Evolutionary conservation across 2,888 invertebrate species (phyloP).

Genomic region (Lordiphosa fenestrarum): DNA sequence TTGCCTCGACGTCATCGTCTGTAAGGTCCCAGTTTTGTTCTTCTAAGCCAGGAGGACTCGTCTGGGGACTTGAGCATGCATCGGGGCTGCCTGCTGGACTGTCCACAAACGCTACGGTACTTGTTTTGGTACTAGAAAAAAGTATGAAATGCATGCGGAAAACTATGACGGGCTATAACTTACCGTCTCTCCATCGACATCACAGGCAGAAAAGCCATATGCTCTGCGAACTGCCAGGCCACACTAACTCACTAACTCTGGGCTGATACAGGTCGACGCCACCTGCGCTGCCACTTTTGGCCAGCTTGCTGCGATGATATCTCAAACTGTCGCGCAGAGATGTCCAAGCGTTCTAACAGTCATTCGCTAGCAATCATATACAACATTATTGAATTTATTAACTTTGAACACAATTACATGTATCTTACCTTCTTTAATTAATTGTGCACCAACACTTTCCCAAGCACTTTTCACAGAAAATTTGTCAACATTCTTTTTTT

Average conservation of each 20-base stretch:
- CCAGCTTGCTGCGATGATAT: slow-evolving; percentile 2
- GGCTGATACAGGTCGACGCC: no score
- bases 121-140: no score
- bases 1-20: no score
- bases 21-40: no score
- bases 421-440: slow-evolving; percentile 1
- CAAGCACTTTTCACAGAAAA: background rate
- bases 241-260: no score
- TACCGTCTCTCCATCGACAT: background rate
- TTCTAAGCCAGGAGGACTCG: no score
- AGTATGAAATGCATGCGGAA: no score
- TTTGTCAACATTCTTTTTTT: background rate
- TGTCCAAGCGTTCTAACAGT: background rate
- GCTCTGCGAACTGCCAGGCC: background rate
- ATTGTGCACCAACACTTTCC: slow-evolving; percentile 3
- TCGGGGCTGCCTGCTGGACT: no score
- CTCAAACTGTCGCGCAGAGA: slow-evolving; percentile 1
- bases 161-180: no score
- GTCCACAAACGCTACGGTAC: no score
- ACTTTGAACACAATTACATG: background rate
- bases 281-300: slow-evolving; percentile 2
- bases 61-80: no score
- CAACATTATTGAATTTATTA: background rate
- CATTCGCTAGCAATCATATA: background rate
- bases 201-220: slow-evolving; percentile 3